These are phyloP conservation scores for Prinia subflava DNA, from an alignment of 2,113 vertebrate genomes.

Conservation along the genomic window DNA sequence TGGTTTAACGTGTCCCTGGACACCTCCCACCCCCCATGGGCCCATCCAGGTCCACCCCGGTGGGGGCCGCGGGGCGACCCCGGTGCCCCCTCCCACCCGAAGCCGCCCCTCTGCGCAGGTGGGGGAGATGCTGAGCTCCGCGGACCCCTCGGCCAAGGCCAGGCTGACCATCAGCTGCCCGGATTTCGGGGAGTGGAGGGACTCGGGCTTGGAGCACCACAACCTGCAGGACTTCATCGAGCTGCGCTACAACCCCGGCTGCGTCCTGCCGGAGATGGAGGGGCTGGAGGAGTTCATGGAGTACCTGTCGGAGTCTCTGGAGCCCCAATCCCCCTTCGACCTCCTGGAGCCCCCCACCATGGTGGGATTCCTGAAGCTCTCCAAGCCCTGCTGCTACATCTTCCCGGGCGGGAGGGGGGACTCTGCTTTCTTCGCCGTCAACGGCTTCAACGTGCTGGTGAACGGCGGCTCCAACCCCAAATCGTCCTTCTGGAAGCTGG, in stretches of 20 bases:
- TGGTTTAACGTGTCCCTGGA: rapidly evolving
- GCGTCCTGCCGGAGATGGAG: slow-evolving; percentile 79
- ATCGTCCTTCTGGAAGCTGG: slow-evolving; percentile 94
- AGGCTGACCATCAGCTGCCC: slow-evolving; percentile 87
- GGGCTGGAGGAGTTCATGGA: slow-evolving; percentile 91
- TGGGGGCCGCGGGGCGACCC: not conserved
- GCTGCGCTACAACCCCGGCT: slow-evolving; percentile 80
- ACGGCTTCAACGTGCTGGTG: slow-evolving; percentile 91
- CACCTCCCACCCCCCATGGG: not conserved
- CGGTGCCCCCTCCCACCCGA: not conserved
- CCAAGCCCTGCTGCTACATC: slow-evolving; percentile 94
- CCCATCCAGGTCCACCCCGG: rapidly evolving
- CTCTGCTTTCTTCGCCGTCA: slow-evolving; percentile 90
- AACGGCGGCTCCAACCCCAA: slow-evolving; percentile 88
- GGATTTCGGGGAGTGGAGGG: slow-evolving; percentile 77
- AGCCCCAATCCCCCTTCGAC: slow-evolving; percentile 84
- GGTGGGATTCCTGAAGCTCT: slow-evolving; percentile 89
- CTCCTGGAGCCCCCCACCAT: slow-evolving; percentile 89
- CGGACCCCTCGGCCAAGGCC: slow-evolving; percentile 61
- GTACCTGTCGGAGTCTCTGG: slow-evolving; percentile 88
- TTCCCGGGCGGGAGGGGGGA: slow-evolving; percentile 92
- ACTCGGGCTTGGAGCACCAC: slow-evolving; percentile 64
- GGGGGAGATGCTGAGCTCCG: slow-evolving; percentile 72
- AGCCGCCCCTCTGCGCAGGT: slow-evolving; percentile 68
- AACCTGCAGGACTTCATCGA: slow-evolving; percentile 78